These are phyloP conservation scores for Campylomormyrus tamandua DNA, from an alignment of 2,113 vertebrate species.

Conservation along the genomic window DNA sequence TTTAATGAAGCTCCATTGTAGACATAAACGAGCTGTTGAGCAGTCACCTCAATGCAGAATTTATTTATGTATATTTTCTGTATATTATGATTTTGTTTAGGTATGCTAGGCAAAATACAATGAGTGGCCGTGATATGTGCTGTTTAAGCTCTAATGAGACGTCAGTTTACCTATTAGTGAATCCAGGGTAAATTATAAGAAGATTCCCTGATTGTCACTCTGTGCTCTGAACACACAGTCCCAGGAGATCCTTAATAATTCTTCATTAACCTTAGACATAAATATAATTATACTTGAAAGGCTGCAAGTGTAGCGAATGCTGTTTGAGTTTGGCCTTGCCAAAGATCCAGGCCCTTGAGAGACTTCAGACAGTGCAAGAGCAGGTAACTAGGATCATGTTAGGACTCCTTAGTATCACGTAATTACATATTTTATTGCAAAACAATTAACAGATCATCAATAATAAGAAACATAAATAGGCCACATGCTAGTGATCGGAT, in stretches of 20 bases:
- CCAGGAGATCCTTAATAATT: not conserved
- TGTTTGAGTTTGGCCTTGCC: not conserved
- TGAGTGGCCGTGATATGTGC: not conserved
- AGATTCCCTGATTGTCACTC: not conserved
- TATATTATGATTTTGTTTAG: not conserved
- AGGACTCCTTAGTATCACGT: not conserved
- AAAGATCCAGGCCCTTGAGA: not conserved
- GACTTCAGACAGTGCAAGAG: not conserved
- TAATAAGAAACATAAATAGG: not conserved
- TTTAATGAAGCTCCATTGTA: not conserved
- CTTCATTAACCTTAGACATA: constrained; percentile 1
- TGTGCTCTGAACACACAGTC: not conserved
- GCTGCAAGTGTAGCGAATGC: not conserved
- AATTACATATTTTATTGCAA: not conserved
- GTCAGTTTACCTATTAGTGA: not conserved
- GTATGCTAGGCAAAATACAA: not conserved
- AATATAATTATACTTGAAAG: not conserved
- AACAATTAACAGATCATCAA: not conserved
- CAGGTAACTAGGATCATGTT: not conserved
- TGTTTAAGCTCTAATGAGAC: not conserved
- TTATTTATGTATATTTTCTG: not conserved
- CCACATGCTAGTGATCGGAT: not conserved
- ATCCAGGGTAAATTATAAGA: not conserved
- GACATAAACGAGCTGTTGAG: not conserved
- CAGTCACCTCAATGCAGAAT: not conserved